Conservation (phyloP, 2,113 vertebrate species). For the Vidua macroura region DNA sequence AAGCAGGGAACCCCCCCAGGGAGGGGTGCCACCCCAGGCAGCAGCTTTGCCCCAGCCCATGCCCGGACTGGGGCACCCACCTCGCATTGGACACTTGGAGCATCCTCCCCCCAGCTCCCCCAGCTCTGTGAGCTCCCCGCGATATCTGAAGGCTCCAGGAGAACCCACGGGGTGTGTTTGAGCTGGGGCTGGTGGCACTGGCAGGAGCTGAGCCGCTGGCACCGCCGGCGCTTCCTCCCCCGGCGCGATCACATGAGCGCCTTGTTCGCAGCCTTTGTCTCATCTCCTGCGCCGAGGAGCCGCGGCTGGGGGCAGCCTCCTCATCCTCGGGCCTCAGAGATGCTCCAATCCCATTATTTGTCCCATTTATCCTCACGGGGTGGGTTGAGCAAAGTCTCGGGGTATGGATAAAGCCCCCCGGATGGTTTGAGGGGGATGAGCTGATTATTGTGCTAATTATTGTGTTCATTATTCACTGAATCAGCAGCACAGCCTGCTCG, state of each 20-base stretch:
- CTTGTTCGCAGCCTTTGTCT: conserved; percentile 50
- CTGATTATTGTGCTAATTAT: not conserved
- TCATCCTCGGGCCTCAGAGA: not conserved
- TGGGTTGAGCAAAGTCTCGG: not conserved
- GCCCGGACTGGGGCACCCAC: not conserved
- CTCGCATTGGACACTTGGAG: rapidly evolving
- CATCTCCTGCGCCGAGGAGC: not conserved
- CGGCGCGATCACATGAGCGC: conserved; percentile 36
- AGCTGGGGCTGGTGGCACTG: not conserved
- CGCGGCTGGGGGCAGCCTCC: not conserved
- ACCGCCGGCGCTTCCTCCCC: not conserved
- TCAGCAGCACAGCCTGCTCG: not conserved
- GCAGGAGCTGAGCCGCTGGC: not conserved
- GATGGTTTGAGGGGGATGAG: not conserved
- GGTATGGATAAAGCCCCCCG: not conserved
- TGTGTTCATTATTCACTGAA: not conserved
- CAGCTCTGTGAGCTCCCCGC: not conserved
- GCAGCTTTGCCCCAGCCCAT: not conserved
- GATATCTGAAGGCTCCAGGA: not conserved
- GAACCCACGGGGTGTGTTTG: rapidly evolving
- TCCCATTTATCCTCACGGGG: not conserved
- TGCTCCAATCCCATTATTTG: not conserved
- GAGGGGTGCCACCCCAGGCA: not conserved
- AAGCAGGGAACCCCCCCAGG: not conserved
- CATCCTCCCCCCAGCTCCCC: not conserved